phyloP scores from a whole-genome alignment of 2,113 vertebrate species.

The Machaerirhynchus nigripectus region DNA sequence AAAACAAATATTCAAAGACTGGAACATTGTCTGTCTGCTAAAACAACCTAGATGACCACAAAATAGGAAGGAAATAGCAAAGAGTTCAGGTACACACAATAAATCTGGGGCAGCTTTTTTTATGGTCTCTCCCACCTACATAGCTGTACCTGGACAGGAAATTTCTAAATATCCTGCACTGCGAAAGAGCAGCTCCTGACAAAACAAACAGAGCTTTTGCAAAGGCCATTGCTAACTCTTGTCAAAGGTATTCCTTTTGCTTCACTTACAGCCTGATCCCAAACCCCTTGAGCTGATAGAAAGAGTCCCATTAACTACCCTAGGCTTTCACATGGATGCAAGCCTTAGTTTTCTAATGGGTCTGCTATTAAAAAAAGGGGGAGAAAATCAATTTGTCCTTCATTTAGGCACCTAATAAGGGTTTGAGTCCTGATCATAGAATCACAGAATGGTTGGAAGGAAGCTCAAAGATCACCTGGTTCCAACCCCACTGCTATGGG shows the following conservation, averaged over 20 bases:
- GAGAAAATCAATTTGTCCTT: background rate
- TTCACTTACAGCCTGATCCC: background rate
- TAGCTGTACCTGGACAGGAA: background rate
- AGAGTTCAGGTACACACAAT: background rate
- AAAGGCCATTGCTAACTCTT: background rate
- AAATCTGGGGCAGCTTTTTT: background rate
- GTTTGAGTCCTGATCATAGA: background rate
- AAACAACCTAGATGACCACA: background rate
- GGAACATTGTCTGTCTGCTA: background rate
- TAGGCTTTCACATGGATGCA: background rate
- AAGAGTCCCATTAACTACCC: background rate
- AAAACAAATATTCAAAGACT: constrained; percentile 24
- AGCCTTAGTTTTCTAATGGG: background rate
- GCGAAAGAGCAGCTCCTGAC: background rate
- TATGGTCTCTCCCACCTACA: background rate
- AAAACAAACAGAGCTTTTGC: background rate
- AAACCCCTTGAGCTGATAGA: background rate
- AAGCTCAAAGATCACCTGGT: background rate
- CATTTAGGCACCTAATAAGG: background rate
- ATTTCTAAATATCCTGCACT: background rate
- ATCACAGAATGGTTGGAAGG: background rate
- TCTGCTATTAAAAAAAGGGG: background rate
- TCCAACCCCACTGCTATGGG: background rate
- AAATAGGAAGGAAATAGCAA: background rate
- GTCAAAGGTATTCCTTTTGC: background rate